Base-by-base conservation (phyloP, 2,888 invertebrate species). In the Oscheius sp. region DNA sequence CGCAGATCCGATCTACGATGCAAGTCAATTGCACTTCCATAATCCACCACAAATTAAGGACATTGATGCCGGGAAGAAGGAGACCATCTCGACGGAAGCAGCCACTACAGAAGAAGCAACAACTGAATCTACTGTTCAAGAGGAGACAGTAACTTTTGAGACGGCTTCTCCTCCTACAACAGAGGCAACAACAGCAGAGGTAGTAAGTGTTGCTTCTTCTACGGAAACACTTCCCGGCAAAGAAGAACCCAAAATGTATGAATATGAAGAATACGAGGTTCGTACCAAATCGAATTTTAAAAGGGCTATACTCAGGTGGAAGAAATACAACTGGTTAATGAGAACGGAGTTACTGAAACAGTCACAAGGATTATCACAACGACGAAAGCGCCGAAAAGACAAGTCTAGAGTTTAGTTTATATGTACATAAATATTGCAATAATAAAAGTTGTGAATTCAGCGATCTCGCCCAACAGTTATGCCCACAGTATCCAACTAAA, bases 231-330 rank as follows among this genome's bases (percentile, higher is more conserved):
- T 16, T 29, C 7, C 66, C n/a, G 27, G 49, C 0, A 52, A n/a
- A n/a, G 27, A 12, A n/a, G 66, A 66, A 2, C 16, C n/a, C 18
- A 66, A 66, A 29, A 52, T 29, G n/a, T 66, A 66, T 29, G 66
- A 66, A 29, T 66, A 66, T n/a, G 66, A 66, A n/a, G 66, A 66
- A 49, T 66, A 66, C 27, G 66, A 66, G 66, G 66, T 52, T 18
- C 2, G 46, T 43, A 23, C 45, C n/a, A 41, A 21, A 29, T 7
- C n/a, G 16, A 1, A 29, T 16, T 63, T 45, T 63, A 23, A 35
- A 27, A 9, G 13, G 29, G 27, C 25, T 12, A 25, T 9, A n/a
- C 29, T 66, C 27, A 66, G 66, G 66, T 66, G 23, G 66, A 66
- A 23, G 66, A 66, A 27, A 49, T 66, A 1, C 52, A 49, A 52